Conservation (phyloP, 2,888 invertebrate genomes). For the Arge pagana region DNA sequence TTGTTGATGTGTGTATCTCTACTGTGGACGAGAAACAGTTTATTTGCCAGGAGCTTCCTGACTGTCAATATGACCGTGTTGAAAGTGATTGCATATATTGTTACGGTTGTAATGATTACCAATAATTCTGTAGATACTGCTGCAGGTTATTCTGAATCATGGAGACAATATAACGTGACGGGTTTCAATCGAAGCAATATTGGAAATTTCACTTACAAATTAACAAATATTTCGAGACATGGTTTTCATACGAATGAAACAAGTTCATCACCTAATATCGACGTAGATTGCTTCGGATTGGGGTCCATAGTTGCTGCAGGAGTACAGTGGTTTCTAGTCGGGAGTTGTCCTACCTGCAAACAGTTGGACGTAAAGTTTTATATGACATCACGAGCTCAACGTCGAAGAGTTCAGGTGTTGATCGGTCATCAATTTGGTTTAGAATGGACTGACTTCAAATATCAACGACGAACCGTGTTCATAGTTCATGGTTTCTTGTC, state of each 20-base stretch:
- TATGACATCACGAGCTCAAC: conserved; percentile 58
- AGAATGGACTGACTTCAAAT: conserved; percentile 65
- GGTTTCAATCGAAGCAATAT: background rate
- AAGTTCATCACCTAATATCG: conserved; percentile 34
- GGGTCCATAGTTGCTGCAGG: conserved; percentile 53
- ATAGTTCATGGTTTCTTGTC: conserved; percentile 71
- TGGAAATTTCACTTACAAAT: conserved; percentile 3
- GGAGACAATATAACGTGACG: background rate
- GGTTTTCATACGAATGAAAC: background rate
- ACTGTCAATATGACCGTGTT: conserved; percentile 3
- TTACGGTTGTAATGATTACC: background rate
- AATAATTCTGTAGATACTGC: background rate
- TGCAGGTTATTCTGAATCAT: background rate
- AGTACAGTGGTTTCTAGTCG: conserved; percentile 59
- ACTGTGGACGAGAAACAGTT: background rate
- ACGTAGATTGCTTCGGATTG: conserved; percentile 63
- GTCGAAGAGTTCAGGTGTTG: conserved; percentile 58
- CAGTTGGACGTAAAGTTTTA: conserved; percentile 61
- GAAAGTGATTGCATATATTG: conserved; percentile 1
- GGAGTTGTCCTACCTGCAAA: conserved; percentile 57
- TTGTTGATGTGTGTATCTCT: conserved; percentile 11
- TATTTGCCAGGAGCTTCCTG: background rate
- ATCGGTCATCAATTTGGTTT: conserved; percentile 61
- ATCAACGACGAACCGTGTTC: conserved; percentile 62
- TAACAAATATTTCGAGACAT: background rate